Evolutionary conservation across 2,888 invertebrate species (phyloP), one percentile per base, ranked within the genome.

Genomic region (Acleris holmiana): DNA sequence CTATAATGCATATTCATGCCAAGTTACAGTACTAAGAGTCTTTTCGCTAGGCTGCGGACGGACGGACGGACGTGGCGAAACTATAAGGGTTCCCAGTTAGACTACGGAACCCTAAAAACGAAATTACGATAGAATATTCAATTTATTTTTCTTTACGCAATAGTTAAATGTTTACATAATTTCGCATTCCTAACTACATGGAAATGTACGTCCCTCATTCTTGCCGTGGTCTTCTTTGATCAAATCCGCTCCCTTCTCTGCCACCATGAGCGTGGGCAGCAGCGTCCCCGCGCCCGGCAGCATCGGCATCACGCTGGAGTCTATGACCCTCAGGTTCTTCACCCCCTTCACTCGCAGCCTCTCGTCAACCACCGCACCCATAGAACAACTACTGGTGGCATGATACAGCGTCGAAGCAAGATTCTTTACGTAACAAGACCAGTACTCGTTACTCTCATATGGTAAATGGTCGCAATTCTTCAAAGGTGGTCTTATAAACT

Each of bases 261-360:
- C 67, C 1, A 67, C 15, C 61, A 67, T 61, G 0, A 67, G 54
- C 1, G 46, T 46, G 0, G 55, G 46, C 4, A 49, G 6, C 1
- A 48, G 4, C 2, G 55, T 48, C 1, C 54, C 53, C 7, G 57
- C 17, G 4, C 23, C 29, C 0, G 64, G 60, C 19, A 49, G 49
- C 8, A 40, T 18, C 1, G 67, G 65, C 17, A 65, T 51, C 21
- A 65, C 65, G 21, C 67, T 65, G 4, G 49, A 65, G 15, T 67
- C 67, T 15, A 61, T 57, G 1, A 67, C 67, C 15, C 67, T 25
- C 18, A 67, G 25, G 10, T 54, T 58, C 23, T 15, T 19, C 2
- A 67, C 50, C 13, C 61, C 61, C 17, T 10, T 19, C 0, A 67
- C 67, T 4, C 47, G 57, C 7, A 67, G 29, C 1, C 35, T 15